A percentile compares a stretch with the other conserved stretches of the same genome.
phyloP scores from a whole-genome alignment of 2,888 invertebrate species.

The Stictocephala bisonia region DNA sequence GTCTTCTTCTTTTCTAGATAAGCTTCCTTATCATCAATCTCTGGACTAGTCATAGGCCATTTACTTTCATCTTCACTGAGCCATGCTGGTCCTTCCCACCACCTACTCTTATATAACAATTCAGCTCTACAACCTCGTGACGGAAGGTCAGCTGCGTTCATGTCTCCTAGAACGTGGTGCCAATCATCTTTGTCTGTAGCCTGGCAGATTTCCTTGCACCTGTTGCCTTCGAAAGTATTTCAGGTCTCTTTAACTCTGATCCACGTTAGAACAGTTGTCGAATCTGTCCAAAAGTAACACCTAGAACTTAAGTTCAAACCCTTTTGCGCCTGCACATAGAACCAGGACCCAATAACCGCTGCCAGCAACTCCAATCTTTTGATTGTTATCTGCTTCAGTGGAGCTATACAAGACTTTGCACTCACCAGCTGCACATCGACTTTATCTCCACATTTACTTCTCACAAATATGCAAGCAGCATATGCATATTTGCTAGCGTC shows the following conservation, averaged over 20 bases:
- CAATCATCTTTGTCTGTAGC: constrained; percentile 17
- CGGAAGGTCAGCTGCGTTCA: constrained; percentile 39
- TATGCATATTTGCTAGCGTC: constrained; percentile 42
- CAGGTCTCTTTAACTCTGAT: constrained; percentile 36
- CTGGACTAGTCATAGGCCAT: not conserved
- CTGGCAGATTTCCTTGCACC: constrained; percentile 35
- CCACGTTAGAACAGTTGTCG: constrained; percentile 40
- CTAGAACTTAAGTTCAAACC: not conserved
- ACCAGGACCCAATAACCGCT: constrained; percentile 51
- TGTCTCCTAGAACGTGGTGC: constrained; percentile 28
- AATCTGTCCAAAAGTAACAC: constrained; percentile 44
- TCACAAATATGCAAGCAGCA: constrained; percentile 43
- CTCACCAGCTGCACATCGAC: constrained; percentile 52
- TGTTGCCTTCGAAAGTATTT: constrained; percentile 42
- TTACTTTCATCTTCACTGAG: not conserved
- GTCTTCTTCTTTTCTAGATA: not conserved
- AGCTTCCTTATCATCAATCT: not conserved
- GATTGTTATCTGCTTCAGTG: constrained; percentile 55
- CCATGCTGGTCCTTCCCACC: constrained; percentile 41
- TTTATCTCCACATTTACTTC: not conserved
- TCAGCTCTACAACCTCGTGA: constrained; percentile 42
- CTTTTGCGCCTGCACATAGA: constrained; percentile 47
- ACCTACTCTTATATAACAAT: not conserved
- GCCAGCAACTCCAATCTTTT: constrained; percentile 60
- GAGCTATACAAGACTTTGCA: constrained; percentile 59